Evolutionary conservation across 2,888 invertebrate species (phyloP), one percentile per base, ranked within the genome.

Genomic region (Plagodis pulveraria): DNA sequence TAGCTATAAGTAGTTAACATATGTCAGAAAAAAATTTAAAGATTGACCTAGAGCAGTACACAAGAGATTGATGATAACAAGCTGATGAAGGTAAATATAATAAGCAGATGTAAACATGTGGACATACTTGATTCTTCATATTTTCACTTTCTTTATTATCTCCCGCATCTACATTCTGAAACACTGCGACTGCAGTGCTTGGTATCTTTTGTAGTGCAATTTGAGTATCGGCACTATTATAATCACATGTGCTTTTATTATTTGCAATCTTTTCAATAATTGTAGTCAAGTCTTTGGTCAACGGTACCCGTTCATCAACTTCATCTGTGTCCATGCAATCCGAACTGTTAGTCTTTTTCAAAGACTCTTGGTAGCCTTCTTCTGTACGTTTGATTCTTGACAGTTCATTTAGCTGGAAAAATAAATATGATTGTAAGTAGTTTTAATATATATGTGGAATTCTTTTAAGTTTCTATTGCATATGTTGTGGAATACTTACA

Each of bases 111-210:
- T 12, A 47, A n/a, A 34, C n/a, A 40, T 56, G 35, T 51, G 63
- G 58, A 71, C 77, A 76, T 87, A 95, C 95, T 86, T 96, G 94
- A 12, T 89, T 86, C 75, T 93, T 94, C 86, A 96, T 95, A 68
- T 86, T 89, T 67, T 90, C 86, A 35, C 80, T 76, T 46, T 84
- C 81, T 69, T 72, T 80, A 58, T 84, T 78, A 67, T 77, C 75
- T 56, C 72, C 56, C 66, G 68, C 60, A 41, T 84, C 74, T 58
- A 95, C 74, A 58, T 94, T 95, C 84, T 96, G 96, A 80, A 95
- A 96, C 0, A 95, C 94, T 34, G 95, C 96, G 41, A 91, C 92
- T 47, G 91, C 84, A 69, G 93, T 94, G 41, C 93, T 93, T 7
- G 94, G 93, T 63, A 96, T 94, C 57, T 87, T 83, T 72, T 95